phyloP scores from a whole-genome alignment of 1,140 invertebrate species.

The Ruditapes philippinarum region DNA sequence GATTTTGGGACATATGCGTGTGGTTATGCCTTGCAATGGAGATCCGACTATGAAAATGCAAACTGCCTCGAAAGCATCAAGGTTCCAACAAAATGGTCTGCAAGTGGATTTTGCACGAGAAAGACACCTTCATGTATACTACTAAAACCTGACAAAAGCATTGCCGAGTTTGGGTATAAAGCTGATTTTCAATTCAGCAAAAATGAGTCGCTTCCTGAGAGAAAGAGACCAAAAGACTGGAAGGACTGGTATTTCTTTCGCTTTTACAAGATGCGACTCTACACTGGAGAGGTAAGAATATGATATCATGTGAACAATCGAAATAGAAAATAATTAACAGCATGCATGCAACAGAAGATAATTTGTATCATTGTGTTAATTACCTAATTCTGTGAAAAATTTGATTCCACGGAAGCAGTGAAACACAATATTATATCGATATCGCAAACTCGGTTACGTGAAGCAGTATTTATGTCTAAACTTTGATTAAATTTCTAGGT shows the following conservation, averaged over 20 bases:
- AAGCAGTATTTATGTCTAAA: too few relatives aligned
- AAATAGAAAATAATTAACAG: too few relatives aligned
- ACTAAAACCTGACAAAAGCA: background rate
- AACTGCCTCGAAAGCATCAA: background rate
- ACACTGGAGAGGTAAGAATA: constrained; percentile 9
- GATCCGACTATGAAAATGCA: background rate
- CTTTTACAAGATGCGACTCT: constrained; percentile 56
- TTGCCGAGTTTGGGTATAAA: constrained; percentile 41
- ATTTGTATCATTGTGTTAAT: too few relatives aligned
- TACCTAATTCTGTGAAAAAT: too few relatives aligned
- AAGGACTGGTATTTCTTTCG: constrained; percentile 54
- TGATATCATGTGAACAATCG: too few relatives aligned
- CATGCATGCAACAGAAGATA: too few relatives aligned
- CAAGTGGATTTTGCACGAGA: background rate
- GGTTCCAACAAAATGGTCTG: background rate
- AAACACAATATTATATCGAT: too few relatives aligned
- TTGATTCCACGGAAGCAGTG: too few relatives aligned
- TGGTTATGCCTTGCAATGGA: constrained; percentile 12
- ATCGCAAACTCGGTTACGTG: too few relatives aligned
- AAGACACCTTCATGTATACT: constrained; percentile 33
- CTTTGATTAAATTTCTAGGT: too few relatives aligned
- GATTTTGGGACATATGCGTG: constrained; percentile 38
- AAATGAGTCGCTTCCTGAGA: background rate
- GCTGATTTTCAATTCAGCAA: constrained; percentile 35
- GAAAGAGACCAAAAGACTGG: background rate